Percentiles rank a stretch among this genome's conserved stretches.
Evolutionary conservation across 2,797 vertebrate species (phyloP).

Genomic region (Anguilla anguilla): DNA sequence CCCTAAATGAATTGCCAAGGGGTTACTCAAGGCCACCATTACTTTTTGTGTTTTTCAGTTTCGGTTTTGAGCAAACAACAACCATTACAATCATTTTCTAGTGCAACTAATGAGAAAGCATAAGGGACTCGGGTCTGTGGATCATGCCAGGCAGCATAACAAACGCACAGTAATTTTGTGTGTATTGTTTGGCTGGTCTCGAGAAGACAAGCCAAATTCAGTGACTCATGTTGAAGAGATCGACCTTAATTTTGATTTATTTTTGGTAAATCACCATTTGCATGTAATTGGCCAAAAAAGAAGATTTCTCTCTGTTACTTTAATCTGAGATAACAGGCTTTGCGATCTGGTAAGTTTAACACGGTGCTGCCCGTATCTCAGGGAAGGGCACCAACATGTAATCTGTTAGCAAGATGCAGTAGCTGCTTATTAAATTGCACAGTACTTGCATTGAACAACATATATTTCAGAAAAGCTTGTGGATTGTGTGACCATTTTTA

Average conservation of each 20-base stretch:
- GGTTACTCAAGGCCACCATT: neutral
- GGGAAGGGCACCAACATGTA: conserved; percentile 56
- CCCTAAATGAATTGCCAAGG: neutral
- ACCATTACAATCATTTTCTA: neutral
- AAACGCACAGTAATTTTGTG: neutral
- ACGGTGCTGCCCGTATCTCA: conserved; percentile 55
- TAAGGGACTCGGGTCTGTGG: neutral
- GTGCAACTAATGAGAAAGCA: neutral
- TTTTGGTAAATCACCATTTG: conserved; percentile 48
- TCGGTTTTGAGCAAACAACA: neutral
- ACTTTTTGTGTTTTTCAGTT: neutral
- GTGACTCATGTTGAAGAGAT: conserved; percentile 10
- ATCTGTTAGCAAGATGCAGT: conserved; percentile 46
- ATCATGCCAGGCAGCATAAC: neutral
- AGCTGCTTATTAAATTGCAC: neutral
- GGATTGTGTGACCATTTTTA: neutral
- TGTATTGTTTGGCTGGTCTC: neutral
- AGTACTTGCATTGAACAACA: neutral
- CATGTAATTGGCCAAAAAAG: conserved; percentile 53
- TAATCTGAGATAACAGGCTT: conserved; percentile 56
- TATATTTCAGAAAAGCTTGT: neutral
- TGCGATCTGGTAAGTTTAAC: conserved; percentile 57
- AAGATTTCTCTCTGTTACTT: conserved; percentile 49
- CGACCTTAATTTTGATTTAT: neutral
- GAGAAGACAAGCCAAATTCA: conserved; percentile 28